Evolutionary conservation across 2,888 invertebrate genomes (phyloP).

Genomic region (Periphyllus acericola): DNA sequence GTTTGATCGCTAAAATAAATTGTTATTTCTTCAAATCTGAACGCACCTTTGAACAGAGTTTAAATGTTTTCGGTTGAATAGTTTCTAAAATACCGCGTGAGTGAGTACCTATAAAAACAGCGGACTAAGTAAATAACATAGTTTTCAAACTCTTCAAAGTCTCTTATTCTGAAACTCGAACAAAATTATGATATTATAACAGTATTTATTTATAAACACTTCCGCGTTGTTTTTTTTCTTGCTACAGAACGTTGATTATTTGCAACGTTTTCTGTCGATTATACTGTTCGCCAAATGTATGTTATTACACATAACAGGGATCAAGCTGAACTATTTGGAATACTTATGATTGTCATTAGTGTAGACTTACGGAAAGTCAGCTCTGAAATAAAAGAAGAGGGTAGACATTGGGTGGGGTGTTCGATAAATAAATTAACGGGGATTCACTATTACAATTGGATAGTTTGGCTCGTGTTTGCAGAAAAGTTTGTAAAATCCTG

Average conservation of each 20-base stretch:
- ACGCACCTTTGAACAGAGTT: slow-evolving; percentile 21
- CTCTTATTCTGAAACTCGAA: neutral
- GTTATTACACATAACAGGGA: no score
- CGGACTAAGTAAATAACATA: neutral
- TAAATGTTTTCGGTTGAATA: slow-evolving; percentile 34
- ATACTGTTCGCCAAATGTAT: no score
- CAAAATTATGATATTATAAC: neutral
- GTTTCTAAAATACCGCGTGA: slow-evolving; percentile 26
- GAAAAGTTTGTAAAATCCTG: neutral
- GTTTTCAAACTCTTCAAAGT: slow-evolving; percentile 3
- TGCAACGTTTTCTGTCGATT: no score
- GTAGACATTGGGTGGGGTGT: neutral
- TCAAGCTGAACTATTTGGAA: neutral
- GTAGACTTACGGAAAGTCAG: neutral
- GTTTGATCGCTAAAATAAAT: slow-evolving; percentile 43
- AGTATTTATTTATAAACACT: no score
- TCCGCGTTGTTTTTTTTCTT: neutral
- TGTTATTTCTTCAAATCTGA: slow-evolving; percentile 44
- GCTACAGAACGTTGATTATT: no score
- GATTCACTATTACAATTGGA: neutral
- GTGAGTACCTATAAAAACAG: neutral
- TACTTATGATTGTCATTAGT: neutral
- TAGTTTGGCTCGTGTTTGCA: neutral
- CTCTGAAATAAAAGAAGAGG: neutral
- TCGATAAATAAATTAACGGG: neutral